Base-by-base conservation (phyloP, 1,140 invertebrate genomes). In the Drosophila quadrilineata region DNA sequence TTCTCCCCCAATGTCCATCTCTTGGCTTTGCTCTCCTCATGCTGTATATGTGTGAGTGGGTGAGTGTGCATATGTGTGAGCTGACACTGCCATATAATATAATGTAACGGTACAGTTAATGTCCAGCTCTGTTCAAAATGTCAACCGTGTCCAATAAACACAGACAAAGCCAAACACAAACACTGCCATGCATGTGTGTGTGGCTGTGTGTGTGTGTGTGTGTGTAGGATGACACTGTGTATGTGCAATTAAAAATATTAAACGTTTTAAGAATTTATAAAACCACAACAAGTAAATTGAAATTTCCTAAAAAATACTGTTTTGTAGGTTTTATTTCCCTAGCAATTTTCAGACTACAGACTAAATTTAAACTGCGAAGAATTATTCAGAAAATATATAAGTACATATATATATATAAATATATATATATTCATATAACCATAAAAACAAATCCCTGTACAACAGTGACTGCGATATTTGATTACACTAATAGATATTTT, bases 21-120 rank as follows among this genome's bases (percentile, higher is more conserved):
- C 17, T 12, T 24, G n/a, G 3, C 16, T 36, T 33, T n/a, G 21
- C 31, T 54, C 33, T 41, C 48, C 31, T 5, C 29, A 31, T 53
- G 35, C 67, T 72, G 71, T 75, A 85, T 77, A 74, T 87, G 85
- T 87, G 41, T 45, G n/a, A n/a, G n/a, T n/a, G n/a, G n/a, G n/a
- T n/a, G n/a, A n/a, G n/a, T n/a, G n/a, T n/a, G n/a, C n/a, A n/a
- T n/a, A n/a, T n/a, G n/a, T n/a, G n/a, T n/a, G n/a, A n/a, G n/a
- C n/a, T 87, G 84, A 88, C 77, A 84, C 77, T 87, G 77, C 58
- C 75, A 75, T 64, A 75, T 75, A 87, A 82, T 87, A 77, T 87
- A 82, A 87, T 74, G 79, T 72, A 74, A 75, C 71, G 68, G 68
- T 69, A 66, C 62, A 73, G 76, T 82, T 82, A 65, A 71, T 73